Percentiles rank a stretch among this genome's conserved stretches.
Evolutionary conservation across 2,888 invertebrate species (phyloP).

Genomic region (Andrena praecox): DNA sequence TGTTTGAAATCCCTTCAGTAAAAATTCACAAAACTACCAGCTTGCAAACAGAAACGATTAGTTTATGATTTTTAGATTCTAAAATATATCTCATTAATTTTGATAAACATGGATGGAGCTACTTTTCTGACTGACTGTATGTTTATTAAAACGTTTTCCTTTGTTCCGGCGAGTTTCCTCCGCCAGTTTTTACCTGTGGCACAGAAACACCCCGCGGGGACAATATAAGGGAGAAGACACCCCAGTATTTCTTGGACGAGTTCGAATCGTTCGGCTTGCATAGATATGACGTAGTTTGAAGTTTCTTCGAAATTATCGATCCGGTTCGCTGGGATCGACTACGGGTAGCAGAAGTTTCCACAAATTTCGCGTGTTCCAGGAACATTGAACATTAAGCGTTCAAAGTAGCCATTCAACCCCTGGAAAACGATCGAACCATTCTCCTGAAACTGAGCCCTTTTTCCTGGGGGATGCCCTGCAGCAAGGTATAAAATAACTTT

Average conservation of each 20-base stretch:
- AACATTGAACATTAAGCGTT: constrained; percentile 55
- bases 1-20: no score
- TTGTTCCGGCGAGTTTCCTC: no score
- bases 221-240: no score
- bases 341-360: constrained; percentile 53
- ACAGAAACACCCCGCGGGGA: not conserved
- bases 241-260: not conserved
- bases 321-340: constrained; percentile 27
- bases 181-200: no score
- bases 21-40: no score
- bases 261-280: constrained; percentile 12
- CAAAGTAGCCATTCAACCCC: constrained; percentile 41
- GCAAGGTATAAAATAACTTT: constrained; percentile 3
- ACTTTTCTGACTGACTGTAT: no score
- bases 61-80: no score
- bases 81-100: no score
- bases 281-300: constrained; percentile 37
- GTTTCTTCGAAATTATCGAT: constrained; percentile 67
- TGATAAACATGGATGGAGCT: no score
- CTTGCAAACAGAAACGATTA: no score
- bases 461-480: not conserved
- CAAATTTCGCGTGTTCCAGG: constrained; percentile 64
- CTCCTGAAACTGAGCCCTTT: constrained; percentile 23
- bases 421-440: constrained; percentile 51
- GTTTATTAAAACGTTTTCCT: no score